These are phyloP conservation scores for Sitta europaea DNA, from an alignment of 2,113 vertebrate genomes.

Conservation along the genomic window DNA sequence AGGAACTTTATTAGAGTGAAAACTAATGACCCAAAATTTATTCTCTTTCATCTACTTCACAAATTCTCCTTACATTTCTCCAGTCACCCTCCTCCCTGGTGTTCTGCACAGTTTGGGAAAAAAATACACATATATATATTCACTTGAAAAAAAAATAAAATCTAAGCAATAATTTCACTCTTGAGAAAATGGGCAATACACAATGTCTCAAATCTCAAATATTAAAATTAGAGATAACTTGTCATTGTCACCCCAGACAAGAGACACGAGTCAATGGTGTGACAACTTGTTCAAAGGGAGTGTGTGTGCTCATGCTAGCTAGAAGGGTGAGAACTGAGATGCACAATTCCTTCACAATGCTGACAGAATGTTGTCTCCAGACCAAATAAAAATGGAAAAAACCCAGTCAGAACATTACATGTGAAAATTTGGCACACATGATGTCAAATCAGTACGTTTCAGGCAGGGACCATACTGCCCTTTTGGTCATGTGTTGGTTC, in stretches of 20 bases:
- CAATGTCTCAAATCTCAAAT: background rate
- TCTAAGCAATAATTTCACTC: background rate
- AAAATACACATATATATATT: rapidly evolving
- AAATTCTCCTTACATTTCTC: background rate
- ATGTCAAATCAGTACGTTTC: background rate
- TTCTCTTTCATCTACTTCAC: background rate
- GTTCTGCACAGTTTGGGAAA: background rate
- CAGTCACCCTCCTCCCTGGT: background rate
- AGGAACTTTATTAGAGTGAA: background rate
- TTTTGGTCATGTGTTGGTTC: background rate
- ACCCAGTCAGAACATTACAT: background rate
- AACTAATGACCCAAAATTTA: background rate
- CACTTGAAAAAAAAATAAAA: too few relatives aligned
- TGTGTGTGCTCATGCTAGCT: background rate
- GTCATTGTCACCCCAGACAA: background rate
- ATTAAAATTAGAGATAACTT: background rate
- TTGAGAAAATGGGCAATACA: background rate
- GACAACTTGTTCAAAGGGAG: background rate
- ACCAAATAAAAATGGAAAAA: background rate
- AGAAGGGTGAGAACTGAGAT: background rate
- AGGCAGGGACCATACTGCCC: background rate
- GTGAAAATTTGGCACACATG: background rate
- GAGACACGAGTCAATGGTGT: background rate
- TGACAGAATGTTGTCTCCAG: background rate
- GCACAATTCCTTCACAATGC: background rate